Evolutionary conservation across 2,888 invertebrate genomes (phyloP), one percentile per base, ranked within the genome.

Genomic region (Ommatoiulus sabulosus): DNA sequence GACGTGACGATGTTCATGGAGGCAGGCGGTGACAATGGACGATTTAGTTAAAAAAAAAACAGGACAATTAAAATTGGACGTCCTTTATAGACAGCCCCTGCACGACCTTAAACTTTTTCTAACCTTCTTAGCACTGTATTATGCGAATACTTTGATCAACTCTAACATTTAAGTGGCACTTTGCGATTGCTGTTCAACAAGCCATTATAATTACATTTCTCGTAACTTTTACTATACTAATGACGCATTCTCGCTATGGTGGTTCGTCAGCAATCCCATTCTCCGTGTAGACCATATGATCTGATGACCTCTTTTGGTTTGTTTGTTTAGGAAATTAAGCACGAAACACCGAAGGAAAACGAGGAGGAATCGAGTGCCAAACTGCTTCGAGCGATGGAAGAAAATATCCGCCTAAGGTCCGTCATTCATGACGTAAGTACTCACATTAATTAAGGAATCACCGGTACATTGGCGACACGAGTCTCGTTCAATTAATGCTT

Each of bases 371-470:
- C 10, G 46, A 57, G 57, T 10, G 24, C 12, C 20, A 87, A 57
- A 57, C 63, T 57, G 20, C 63, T 15, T 3, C 20, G 35, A 24
- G 20, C 35, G 4, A 24, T 57, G 52, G 87, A 87, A 20, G 87
- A 87, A 44, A 87, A 87, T 57, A 87, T 87, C 44, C 87, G 87
- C n/a, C 57, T 87, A 35, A 87, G 87, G 57, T 87, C 87, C 43
- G 63, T 87, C 24, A 87, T 87, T 17, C 87, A 87, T 24, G 87
- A 87, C 52, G 87, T 87, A 57, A 87, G 87, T 43, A 10, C 52
- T 20, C 3, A n/a, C 43, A 10, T 57, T n/a, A 12, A 52, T n/a
- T n/a, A n/a, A n/a, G 15, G 6, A 52, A 10, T 52, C 10, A 15
- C 17, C 15, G 10, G 52, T 35, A 35, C 35, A 35, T 2, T 52